phyloP scores from a whole-genome alignment of 2,888 invertebrate genomes.

The Tenthredo livida region DNA sequence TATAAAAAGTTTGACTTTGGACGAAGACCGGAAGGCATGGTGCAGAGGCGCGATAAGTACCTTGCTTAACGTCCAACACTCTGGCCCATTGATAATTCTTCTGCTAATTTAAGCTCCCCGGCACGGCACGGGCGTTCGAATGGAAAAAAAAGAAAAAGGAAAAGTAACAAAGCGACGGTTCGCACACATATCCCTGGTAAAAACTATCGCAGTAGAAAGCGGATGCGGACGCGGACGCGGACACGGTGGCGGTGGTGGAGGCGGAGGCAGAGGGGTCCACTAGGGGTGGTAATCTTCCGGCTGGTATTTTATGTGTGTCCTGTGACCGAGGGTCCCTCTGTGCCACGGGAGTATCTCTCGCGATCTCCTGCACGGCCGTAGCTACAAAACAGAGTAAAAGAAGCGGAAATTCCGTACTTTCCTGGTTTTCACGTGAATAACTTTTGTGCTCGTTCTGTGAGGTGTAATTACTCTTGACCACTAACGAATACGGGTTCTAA shows the following conservation, averaged over 20 bases:
- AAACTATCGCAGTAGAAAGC: constrained; percentile 70
- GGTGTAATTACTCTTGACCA: constrained; percentile 43
- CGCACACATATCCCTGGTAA: constrained; percentile 71
- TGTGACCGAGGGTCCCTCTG: constrained; percentile 65
- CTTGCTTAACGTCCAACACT: constrained; percentile 53
- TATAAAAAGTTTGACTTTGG: constrained; percentile 4
- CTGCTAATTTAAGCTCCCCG: constrained; percentile 61
- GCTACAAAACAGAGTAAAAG: constrained; percentile 33
- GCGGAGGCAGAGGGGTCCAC: constrained; percentile 59
- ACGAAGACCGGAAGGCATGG: constrained; percentile 30
- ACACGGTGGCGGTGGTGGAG: constrained; percentile 61
- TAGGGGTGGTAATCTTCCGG: constrained; percentile 75
- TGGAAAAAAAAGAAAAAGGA: constrained; percentile 58
- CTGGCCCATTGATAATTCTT: constrained; percentile 61
- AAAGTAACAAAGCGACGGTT: constrained; percentile 71
- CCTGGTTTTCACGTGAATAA: constrained; percentile 42
- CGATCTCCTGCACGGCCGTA: constrained; percentile 50
- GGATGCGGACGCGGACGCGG: constrained; percentile 67
- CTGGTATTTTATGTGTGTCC: constrained; percentile 75
- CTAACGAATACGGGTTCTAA: constrained; percentile 30
- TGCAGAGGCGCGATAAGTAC: constrained; percentile 59
- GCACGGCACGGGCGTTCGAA: constrained; percentile 53
- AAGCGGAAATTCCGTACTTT: constrained; percentile 22
- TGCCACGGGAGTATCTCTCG: constrained; percentile 54
- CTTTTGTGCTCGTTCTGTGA: constrained; percentile 36